A percentile compares a stretch with the other conserved stretches of the same genome.
Evolutionary conservation across 2,113 vertebrate genomes (phyloP).

Genomic region (Cichladusa arquata): DNA sequence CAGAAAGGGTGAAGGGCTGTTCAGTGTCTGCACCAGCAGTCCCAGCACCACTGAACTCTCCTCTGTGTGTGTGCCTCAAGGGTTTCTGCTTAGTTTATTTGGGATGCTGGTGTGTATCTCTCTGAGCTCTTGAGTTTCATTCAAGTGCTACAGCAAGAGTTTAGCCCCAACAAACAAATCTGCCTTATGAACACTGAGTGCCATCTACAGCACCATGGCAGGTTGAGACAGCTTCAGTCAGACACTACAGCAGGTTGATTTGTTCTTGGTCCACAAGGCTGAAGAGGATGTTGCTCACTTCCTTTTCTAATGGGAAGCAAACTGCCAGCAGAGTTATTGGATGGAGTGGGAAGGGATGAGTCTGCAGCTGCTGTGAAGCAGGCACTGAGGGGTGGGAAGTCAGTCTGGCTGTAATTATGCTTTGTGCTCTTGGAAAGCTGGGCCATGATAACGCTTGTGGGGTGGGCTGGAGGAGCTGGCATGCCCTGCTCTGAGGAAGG

Average conservation of each 20-base stretch:
- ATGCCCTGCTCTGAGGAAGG: neutral
- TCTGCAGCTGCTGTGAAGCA: neutral
- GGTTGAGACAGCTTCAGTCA: neutral
- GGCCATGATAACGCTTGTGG: neutral
- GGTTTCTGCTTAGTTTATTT: neutral
- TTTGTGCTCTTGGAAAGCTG: neutral
- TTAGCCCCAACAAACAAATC: neutral
- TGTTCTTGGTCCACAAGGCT: neutral
- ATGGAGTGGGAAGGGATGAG: neutral
- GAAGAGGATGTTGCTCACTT: neutral
- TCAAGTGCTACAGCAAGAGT: neutral
- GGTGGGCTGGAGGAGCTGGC: neutral
- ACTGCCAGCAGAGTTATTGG: neutral
- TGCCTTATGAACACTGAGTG: neutral
- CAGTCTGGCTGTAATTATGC: neutral
- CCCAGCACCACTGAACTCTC: neutral
- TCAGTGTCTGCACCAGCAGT: neutral
- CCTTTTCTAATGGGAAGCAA: neutral
- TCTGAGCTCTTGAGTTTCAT: neutral
- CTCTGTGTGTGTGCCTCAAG: neutral
- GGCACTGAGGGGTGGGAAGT: neutral
- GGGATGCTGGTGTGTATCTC: neutral
- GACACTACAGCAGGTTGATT: neutral
- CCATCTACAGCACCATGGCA: neutral
- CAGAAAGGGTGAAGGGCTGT: neutral